Percentiles rank a stretch among this genome's conserved stretches.
Conservation (phyloP, 2,113 vertebrate genomes). For the Felis catus region DNA sequence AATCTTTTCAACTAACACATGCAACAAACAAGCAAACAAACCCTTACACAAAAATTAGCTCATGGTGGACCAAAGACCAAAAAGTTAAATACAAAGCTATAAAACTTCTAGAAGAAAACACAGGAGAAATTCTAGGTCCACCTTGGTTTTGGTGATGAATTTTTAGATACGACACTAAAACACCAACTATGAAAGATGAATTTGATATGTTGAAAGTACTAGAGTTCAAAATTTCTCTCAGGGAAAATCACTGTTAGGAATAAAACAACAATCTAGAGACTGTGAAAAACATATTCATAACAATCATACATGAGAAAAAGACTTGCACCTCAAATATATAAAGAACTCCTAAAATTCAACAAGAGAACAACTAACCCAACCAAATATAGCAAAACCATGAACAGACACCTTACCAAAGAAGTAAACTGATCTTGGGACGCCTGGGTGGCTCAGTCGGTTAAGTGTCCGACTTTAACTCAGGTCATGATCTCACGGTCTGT, state of each 20-base stretch:
- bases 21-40: background rate
- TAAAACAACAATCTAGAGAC: background rate
- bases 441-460: too few relatives aligned
- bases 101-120: background rate
- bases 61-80: background rate
- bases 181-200: background rate
- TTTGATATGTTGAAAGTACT: background rate
- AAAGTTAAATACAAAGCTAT: background rate
- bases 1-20: background rate
- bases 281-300: background rate
- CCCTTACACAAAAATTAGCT: background rate
- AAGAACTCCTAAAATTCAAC: background rate
- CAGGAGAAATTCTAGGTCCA: background rate
- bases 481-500: accelerated
- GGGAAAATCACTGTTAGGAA: background rate
- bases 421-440: background rate
- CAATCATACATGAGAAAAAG: background rate
- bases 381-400: background rate
- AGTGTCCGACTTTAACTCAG: too few relatives aligned
- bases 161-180: background rate
- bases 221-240: background rate
- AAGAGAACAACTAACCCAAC: background rate
- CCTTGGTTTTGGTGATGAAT: background rate
- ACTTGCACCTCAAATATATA: background rate
- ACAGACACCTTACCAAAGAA: background rate